Evolutionary conservation across 2,888 invertebrate genomes (phyloP), one percentile per base, ranked within the genome.

Genomic region (Leptarthrus brevirostris): DNA sequence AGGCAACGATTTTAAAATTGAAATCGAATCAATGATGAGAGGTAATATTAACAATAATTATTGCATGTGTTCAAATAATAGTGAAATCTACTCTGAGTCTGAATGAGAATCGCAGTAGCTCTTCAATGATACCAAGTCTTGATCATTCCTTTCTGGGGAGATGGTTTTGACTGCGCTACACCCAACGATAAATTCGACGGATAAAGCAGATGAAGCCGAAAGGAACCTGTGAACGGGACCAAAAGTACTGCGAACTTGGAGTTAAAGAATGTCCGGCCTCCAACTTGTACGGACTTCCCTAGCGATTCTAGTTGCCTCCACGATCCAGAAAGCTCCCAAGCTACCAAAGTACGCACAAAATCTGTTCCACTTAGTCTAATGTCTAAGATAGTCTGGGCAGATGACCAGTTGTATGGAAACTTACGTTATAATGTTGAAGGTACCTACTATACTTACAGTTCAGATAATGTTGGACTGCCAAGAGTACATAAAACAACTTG

Each of bases 391-490:
- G 93, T 93, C 0, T 83, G 94, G 0, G 90, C 87, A 40, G 89
- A 90, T 76, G 87, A 14, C 2, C 83, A 83, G 16, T 74, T 81
- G 22, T 79, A 78, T 3, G 75, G 77, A 1, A 78, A 78, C 47
- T 84, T 87, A 71, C 87, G 88, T 8, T 89, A 89, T 71, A 90
- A 90, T 78, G 86, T 91, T 0, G 93, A 93, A 80, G 90, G 90
- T 79, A 81, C 86, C 1, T 86, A 86, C 76, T 86, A 86, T 47
- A 84, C 87, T 52, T 89, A 89, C 4, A 92, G 93, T 80, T 84
- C 94, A 30, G 95, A 95, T 34, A 91, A 92, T 76, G 89, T 94
- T 2, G 93, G 93, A 81, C 94, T 95, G 2, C 94, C 95, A n/a
- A 95, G 94, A 72, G 92, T 95, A 0, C 92, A 92, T 0, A 95